Conservation (phyloP, 2,888 invertebrate genomes). For the Lepidochrysops patricia region DNA sequence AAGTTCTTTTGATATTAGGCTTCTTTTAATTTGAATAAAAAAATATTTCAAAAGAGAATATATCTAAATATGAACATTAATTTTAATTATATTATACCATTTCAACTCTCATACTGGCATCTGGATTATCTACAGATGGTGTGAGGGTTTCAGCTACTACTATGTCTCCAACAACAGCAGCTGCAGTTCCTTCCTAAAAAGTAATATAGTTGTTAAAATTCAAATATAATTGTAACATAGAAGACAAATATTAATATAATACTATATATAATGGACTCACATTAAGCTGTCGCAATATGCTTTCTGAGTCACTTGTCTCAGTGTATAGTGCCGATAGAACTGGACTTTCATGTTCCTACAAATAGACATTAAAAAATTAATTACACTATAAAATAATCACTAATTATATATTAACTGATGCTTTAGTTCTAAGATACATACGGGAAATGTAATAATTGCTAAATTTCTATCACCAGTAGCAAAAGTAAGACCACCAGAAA, state of each 20-base stretch:
- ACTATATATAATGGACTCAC: no score
- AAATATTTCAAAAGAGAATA: constrained; percentile 21
- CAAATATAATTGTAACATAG: no score
- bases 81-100: background rate
- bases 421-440: background rate
- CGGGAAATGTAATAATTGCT: background rate
- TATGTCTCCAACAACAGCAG: background rate
- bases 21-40: background rate
- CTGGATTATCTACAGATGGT: background rate
- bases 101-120: background rate
- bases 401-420: background rate
- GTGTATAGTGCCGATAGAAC: no score
- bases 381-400: background rate
- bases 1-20: background rate
- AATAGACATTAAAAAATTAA: background rate
- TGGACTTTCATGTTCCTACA: background rate
- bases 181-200: no score
- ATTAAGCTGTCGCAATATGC: no score
- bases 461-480: background rate
- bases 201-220: no score
- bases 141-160: background rate
- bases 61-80: background rate
- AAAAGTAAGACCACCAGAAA: background rate
- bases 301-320: no score
- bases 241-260: no score